Evolutionary conservation across 2,888 invertebrate species (phyloP).

Genomic region (Hemicrepidius hirtus): DNA sequence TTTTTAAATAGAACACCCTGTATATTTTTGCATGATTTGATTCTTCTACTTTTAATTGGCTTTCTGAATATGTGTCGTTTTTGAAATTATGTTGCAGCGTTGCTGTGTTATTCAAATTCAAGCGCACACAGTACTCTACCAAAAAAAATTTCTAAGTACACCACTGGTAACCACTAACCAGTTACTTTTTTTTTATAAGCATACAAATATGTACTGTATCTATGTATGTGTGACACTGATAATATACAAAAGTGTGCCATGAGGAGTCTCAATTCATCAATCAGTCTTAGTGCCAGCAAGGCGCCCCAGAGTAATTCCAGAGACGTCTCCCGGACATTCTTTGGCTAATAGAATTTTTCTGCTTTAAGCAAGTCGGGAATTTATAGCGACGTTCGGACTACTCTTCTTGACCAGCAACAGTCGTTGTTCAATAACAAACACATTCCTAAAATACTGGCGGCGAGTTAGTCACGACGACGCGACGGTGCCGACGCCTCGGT

Average conservation of each 20-base stretch:
- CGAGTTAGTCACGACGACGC: constrained; percentile 55
- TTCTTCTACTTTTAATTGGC: too few relatives aligned
- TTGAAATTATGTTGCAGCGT: too few relatives aligned
- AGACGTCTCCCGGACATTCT: constrained; percentile 34
- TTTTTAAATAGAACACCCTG: too few relatives aligned
- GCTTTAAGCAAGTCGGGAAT: constrained; percentile 41
- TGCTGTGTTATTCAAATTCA: too few relatives aligned
- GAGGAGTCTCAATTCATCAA: constrained; percentile 17
- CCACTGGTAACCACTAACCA: background rate
- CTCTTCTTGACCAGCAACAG: constrained; percentile 32
- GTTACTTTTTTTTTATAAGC: background rate
- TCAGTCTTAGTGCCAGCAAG: constrained; percentile 19
- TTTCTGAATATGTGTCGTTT: too few relatives aligned
- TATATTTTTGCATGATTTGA: too few relatives aligned
- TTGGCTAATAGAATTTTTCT: constrained; percentile 37
- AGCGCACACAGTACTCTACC: background rate
- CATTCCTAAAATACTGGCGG: constrained; percentile 56
- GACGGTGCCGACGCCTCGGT: constrained; percentile 54
- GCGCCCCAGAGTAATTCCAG: constrained; percentile 23
- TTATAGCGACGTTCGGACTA: constrained; percentile 29
- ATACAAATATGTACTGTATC: background rate
- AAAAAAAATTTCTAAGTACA: background rate
- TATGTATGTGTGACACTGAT: background rate
- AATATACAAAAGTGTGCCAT: constrained; percentile 20
- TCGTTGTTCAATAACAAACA: constrained; percentile 52